A percentile compares a stretch with the other conserved stretches of the same genome.
Evolutionary conservation across 2,888 invertebrate genomes (phyloP).

Genomic region (Hecatera dysodea): DNA sequence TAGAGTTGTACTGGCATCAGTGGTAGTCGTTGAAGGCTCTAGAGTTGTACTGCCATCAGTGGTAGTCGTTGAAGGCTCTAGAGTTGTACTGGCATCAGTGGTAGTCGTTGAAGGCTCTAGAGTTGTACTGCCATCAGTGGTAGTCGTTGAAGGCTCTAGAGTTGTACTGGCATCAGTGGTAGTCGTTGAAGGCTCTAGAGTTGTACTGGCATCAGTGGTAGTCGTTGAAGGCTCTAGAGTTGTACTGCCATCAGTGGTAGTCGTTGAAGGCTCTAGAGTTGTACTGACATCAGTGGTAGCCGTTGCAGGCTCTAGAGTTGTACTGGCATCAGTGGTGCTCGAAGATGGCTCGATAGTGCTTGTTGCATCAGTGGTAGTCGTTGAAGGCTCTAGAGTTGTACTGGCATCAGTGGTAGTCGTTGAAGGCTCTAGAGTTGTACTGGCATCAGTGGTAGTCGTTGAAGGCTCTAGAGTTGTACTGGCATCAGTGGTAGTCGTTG

Average conservation of each 20-base stretch:
- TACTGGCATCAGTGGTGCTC: not conserved
- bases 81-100: not conserved
- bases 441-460: not conserved
- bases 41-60: not conserved
- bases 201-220: not conserved
- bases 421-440: not conserved
- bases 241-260: not conserved
- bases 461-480: not conserved
- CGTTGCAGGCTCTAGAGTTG: not conserved
- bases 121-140: not conserved
- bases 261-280: not conserved
- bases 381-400: not conserved
- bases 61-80: not conserved
- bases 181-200: not conserved
- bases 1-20: not conserved
- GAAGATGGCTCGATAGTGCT: not conserved
- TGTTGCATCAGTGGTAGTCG: not conserved
- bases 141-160: not conserved
- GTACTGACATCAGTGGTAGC: not conserved
- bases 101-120: not conserved
- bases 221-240: not conserved
- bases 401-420: not conserved
- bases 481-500: not conserved
- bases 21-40: not conserved
- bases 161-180: not conserved